phyloP scores from a whole-genome alignment of 2,888 invertebrate genomes.

The Rotaria magnacalcarata region DNA sequence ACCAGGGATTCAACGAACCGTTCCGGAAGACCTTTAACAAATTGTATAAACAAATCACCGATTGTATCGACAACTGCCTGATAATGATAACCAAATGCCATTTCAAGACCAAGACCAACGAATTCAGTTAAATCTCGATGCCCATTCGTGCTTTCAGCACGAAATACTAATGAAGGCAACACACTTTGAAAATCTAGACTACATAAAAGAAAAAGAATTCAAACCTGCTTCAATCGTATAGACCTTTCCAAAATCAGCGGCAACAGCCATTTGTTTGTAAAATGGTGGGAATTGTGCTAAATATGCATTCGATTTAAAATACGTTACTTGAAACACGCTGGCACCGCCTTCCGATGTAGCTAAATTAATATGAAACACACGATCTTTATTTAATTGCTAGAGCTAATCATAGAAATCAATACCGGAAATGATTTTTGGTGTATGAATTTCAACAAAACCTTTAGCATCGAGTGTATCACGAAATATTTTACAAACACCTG shows the following conservation, averaged over 20 bases:
- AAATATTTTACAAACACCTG: constrained; percentile 84
- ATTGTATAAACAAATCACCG: constrained; percentile 80
- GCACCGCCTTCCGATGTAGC: constrained; percentile 88
- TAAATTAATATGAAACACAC: constrained; percentile 46
- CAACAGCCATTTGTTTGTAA: constrained; percentile 99
- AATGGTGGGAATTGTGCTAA: constrained; percentile 96
- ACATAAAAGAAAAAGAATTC: not conserved
- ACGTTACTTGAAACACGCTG: constrained; percentile 69
- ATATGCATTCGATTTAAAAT: constrained; percentile 85
- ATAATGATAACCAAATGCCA: constrained; percentile 96
- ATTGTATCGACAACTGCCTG: constrained; percentile 79
- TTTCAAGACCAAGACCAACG: constrained; percentile 96
- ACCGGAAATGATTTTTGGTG: constrained; percentile 82
- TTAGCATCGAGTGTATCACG: constrained; percentile 71
- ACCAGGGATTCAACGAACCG: not conserved
- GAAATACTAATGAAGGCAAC: constrained; percentile 68
- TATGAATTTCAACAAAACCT: constrained; percentile 94
- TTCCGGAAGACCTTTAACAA: constrained; percentile 69
- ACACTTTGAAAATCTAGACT: too few relatives aligned
- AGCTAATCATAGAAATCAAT: constrained; percentile 61
- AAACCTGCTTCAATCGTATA: constrained; percentile 61
- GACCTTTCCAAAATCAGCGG: constrained; percentile 90
- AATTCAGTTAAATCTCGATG: constrained; percentile 97
- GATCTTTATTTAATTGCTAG: constrained; percentile 87
- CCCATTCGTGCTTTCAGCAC: constrained; percentile 98